Conservation (phyloP, 2,113 vertebrate species). For the Xenopus tropicalis region DNA sequence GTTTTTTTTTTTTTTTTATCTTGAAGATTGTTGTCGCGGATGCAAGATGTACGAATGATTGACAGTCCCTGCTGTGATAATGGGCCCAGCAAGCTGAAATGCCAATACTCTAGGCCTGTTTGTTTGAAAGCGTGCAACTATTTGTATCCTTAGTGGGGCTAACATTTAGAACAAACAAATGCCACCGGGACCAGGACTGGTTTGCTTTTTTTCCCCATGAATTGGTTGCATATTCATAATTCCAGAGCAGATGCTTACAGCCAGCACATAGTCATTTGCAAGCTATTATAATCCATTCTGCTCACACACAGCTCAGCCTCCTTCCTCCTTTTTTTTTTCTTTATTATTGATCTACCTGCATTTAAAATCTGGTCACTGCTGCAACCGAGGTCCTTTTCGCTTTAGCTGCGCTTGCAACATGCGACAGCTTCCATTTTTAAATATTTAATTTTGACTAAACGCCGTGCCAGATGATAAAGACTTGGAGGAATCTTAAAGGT, state of each 20-base stretch:
- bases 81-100: slow-evolving; percentile 68
- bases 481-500: slow-evolving; percentile 50
- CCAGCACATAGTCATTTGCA: slow-evolving; percentile 62
- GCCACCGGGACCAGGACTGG: slow-evolving; percentile 66
- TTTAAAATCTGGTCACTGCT: slow-evolving; percentile 87
- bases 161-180: slow-evolving; percentile 64
- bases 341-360: slow-evolving; percentile 80
- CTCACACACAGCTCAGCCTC: slow-evolving; percentile 61
- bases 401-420: slow-evolving; percentile 80
- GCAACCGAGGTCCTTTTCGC: slow-evolving; percentile 74
- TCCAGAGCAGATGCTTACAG: slow-evolving; percentile 70
- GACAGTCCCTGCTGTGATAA: slow-evolving; percentile 76
- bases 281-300: slow-evolving; percentile 67
- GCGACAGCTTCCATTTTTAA: slow-evolving; percentile 60
- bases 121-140: slow-evolving; percentile 67
- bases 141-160: slow-evolving; percentile 71
- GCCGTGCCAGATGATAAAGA: slow-evolving; percentile 64
- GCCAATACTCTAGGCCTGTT: slow-evolving; percentile 64
- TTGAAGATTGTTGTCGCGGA: slow-evolving; percentile 70
- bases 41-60: slow-evolving; percentile 67
- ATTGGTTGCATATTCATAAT: slow-evolving; percentile 73
- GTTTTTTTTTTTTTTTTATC: slow-evolving; percentile 52
- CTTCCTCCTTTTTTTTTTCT: slow-evolving; percentile 59
- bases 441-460: slow-evolving; percentile 81
- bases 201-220: slow-evolving; percentile 68